Base-by-base conservation (phyloP, 2,888 invertebrate species). In the Entomobrya multifasciata region DNA sequence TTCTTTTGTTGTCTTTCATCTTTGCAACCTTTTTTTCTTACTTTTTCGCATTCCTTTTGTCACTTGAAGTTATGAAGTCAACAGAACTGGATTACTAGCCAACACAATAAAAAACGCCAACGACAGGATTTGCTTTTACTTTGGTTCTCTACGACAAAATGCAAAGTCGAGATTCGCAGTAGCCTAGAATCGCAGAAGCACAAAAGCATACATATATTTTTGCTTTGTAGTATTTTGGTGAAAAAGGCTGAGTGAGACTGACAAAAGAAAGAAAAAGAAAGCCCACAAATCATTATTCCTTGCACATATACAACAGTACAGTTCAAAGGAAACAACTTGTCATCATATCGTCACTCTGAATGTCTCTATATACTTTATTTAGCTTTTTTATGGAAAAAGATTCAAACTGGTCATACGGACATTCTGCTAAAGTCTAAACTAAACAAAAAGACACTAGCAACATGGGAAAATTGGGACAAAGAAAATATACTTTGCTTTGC, bases 261-360 rank as follows among this genome's bases (percentile, higher is more conserved):
- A 36, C 36, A 30, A 17, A 60, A 60, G 60, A 15, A 60, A 8
- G 15, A 20, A 47, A 65, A 25, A 15, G 25, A 27, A 55, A 76
- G 55, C 49, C 76, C 76, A 55, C 80, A 80, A 70, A 80, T 80
- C 80, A 80, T 80, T 80, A 80, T 80, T 80, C 80, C 30, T 70
- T 25, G 52, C 80, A 55, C 80, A 67, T 52, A 65, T 55, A 36
- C 41, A 65, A 13, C 47, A 10, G 13, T 62, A 15, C 55, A 62
- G 25, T 62, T 62, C 25, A 62, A 62, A 62, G 27, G 15, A 25
- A 20, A 60, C 17, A 62, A 62, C 47, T 17, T 47, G 15, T 36
- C 36, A 36, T 36, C 8, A 36, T 36, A 36, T 36, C 36, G 36
- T 36, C 36, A 36, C 5, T 44, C 20, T 36, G 17, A n/a, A n/a